phyloP scores from a whole-genome alignment of 2,888 invertebrate species.

The Xestia xanthographa region DNA sequence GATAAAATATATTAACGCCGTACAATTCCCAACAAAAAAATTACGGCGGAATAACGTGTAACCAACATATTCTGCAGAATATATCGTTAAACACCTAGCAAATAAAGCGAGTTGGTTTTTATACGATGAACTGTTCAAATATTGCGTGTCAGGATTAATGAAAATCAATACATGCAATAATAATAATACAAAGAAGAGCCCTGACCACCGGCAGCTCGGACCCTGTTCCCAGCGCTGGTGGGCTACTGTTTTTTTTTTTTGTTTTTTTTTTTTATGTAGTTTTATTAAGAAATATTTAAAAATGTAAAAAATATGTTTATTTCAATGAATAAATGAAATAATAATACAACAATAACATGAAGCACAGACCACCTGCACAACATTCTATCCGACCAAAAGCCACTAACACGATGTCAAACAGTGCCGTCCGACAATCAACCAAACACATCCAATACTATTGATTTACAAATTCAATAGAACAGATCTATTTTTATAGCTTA shows the following conservation, averaged over 20 bases:
- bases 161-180: no score
- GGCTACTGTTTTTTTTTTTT: no score
- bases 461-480: background rate
- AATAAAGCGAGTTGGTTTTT: conserved; percentile 2
- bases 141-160: no score
- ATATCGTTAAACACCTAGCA: background rate
- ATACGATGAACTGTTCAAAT: background rate
- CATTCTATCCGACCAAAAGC: conserved; percentile 1
- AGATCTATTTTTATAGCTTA: background rate
- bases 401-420: background rate
- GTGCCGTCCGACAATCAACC: background rate
- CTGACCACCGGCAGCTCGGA: no score
- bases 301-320: no score
- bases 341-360: no score
- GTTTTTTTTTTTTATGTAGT: no score
- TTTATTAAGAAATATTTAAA: no score
- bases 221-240: no score
- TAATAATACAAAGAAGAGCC: no score
- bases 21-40: background rate
- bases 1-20: background rate
- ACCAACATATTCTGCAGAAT: background rate
- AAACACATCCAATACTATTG: background rate
- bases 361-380: background rate
- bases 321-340: no score
- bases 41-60: background rate